phyloP scores from a whole-genome alignment of 2,113 vertebrate species.

The Salvator merianae region DNA sequence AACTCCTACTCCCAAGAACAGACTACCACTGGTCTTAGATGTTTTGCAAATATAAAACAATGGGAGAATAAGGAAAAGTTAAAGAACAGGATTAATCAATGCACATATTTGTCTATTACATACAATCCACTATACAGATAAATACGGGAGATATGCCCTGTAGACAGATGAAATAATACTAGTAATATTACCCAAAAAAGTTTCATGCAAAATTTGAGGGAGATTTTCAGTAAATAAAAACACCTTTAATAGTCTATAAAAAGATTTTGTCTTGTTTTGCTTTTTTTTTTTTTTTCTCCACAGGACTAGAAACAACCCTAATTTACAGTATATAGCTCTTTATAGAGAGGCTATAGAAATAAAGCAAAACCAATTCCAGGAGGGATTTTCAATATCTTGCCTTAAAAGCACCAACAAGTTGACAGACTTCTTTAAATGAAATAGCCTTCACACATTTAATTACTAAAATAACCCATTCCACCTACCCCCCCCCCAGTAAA shows the following conservation, averaged over 20 bases:
- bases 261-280: neutral
- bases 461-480: constrained; percentile 58
- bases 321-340: constrained; percentile 29
- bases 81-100: neutral
- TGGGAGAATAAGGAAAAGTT: neutral
- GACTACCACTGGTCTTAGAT: constrained; percentile 11
- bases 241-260: constrained; percentile 32
- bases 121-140: neutral
- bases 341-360: constrained; percentile 47
- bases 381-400: constrained; percentile 53
- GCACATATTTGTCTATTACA: neutral
- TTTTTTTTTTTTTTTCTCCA: constrained; percentile 11
- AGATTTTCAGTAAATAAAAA: constrained; percentile 47
- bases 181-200: constrained; percentile 31
- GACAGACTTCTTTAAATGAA: constrained; percentile 53
- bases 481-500: constrained; percentile 35
- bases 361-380: constrained; percentile 42
- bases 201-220: constrained; percentile 14
- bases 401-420: constrained; percentile 56
- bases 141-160: constrained; percentile 8
- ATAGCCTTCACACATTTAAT: constrained; percentile 46
- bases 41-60: neutral
- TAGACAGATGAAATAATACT: constrained; percentile 22
- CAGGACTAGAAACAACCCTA: constrained; percentile 34
- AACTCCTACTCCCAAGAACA: neutral